phyloP scores from a whole-genome alignment of 2,888 invertebrate species.

The Macrosoma leucophasiata region DNA sequence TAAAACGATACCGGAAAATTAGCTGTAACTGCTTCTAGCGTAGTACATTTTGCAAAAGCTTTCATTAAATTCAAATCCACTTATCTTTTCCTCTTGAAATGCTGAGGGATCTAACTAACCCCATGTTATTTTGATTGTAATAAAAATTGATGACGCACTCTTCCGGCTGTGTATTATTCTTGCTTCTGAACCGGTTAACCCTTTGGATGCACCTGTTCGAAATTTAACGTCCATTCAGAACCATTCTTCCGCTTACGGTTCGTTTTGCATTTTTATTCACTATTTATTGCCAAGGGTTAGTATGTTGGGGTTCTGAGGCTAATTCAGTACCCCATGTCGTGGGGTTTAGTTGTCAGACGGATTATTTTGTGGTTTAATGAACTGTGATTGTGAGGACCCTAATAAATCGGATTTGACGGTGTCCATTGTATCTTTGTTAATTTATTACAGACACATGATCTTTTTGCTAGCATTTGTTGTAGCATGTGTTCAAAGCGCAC shows the following conservation, averaged over 20 bases:
- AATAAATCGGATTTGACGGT: constrained; percentile 51
- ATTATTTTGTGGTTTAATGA: constrained; percentile 60
- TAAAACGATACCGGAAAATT: too few species aligned
- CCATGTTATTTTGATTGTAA: constrained; percentile 13
- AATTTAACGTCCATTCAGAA: constrained; percentile 55
- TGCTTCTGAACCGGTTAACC: constrained; percentile 38
- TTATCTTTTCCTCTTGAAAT: too few species aligned
- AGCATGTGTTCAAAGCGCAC: constrained; percentile 14
- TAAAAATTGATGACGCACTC: constrained; percentile 26
- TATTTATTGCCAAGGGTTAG: constrained; percentile 39
- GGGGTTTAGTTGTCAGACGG: too few species aligned
- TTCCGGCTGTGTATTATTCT: constrained; percentile 23
- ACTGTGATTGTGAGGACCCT: constrained; percentile 62
- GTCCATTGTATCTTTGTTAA: constrained; percentile 44
- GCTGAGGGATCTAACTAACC: too few species aligned
- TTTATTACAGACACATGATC: too few species aligned
- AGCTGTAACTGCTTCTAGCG: too few species aligned
- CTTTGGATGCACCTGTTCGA: constrained; percentile 56
- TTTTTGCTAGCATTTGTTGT: constrained; percentile 27
- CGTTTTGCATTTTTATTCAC: constrained; percentile 60
- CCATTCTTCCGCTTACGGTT: constrained; percentile 53
- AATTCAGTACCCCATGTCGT: constrained; percentile 38
- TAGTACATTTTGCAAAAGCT: too few species aligned
- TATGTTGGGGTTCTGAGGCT: constrained; percentile 34
- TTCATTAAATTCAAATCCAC: too few species aligned